These are phyloP conservation scores for Microctonus hyperodae DNA, from an alignment of 2,888 invertebrate genomes.

Conservation along the genomic window DNA sequence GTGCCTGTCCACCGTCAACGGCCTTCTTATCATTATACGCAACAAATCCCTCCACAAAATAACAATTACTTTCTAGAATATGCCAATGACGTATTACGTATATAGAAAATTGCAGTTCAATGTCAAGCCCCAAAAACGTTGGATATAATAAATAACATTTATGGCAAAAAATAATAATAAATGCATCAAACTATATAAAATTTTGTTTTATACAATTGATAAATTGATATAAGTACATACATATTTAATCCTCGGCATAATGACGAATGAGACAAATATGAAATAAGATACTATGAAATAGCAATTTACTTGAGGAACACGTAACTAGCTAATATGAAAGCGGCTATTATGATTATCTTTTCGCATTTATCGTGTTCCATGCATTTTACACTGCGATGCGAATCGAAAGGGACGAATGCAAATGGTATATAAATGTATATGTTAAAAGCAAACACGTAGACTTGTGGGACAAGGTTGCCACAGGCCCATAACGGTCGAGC, in stretches of 20 bases:
- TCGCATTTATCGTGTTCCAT: constrained; percentile 7
- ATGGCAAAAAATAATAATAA: background rate
- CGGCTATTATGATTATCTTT: background rate
- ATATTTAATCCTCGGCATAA: too few relatives aligned
- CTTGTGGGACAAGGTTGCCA: constrained; percentile 62
- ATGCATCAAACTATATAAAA: background rate
- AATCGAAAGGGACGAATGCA: background rate
- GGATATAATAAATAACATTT: background rate
- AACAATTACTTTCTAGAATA: background rate
- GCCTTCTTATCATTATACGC: background rate
- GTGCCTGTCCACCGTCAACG: background rate
- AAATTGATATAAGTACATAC: background rate
- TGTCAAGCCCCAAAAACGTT: background rate
- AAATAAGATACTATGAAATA: background rate
- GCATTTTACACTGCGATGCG: constrained; percentile 24
- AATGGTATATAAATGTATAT: constrained; percentile 6
- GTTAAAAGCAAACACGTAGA: constrained; percentile 38
- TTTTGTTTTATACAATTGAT: background rate
- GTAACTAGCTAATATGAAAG: background rate
- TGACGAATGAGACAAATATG: background rate
- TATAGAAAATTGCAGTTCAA: background rate
- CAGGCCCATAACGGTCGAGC: constrained; percentile 58
- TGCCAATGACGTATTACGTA: background rate
- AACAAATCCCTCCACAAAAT: background rate
- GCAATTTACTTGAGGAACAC: background rate